phyloP scores from a whole-genome alignment of 2,797 vertebrate species.

The Acanthurus leucopareius region DNA sequence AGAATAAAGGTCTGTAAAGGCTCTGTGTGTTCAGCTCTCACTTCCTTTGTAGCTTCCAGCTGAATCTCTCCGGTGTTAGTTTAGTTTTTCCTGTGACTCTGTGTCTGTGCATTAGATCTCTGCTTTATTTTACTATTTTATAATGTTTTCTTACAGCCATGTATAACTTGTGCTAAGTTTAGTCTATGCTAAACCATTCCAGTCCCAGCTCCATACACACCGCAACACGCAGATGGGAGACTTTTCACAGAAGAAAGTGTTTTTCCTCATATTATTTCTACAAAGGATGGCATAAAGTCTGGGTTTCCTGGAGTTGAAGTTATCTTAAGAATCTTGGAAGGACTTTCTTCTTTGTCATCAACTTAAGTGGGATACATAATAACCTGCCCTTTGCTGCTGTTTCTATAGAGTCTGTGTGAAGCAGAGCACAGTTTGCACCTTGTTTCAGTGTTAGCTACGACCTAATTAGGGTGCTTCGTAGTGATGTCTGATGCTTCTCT shows the following conservation, averaged over 20 bases:
- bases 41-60: too few species aligned
- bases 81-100: too few species aligned
- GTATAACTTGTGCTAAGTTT: too few species aligned
- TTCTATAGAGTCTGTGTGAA: slow-evolving; percentile 2
- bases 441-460: slow-evolving; percentile 37
- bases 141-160: too few species aligned
- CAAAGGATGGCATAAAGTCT: not conserved
- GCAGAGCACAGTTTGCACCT: slow-evolving; percentile 27
- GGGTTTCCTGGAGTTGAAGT: not conserved
- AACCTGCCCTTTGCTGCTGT: not conserved
- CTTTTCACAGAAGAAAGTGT: not conserved
- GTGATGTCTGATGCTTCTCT: slow-evolving; percentile 18
- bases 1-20: too few species aligned
- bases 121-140: too few species aligned
- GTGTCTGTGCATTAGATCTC: too few species aligned
- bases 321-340: not conserved
- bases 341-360: too few species aligned
- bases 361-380: not conserved
- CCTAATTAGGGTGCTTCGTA: slow-evolving; percentile 28
- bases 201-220: not conserved
- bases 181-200: not conserved
- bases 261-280: not conserved
- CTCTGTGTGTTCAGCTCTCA: too few species aligned
- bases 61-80: too few species aligned
- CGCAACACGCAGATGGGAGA: not conserved